phyloP scores from a whole-genome alignment of 2,888 invertebrate genomes.

The Ophion ventricosus region DNA sequence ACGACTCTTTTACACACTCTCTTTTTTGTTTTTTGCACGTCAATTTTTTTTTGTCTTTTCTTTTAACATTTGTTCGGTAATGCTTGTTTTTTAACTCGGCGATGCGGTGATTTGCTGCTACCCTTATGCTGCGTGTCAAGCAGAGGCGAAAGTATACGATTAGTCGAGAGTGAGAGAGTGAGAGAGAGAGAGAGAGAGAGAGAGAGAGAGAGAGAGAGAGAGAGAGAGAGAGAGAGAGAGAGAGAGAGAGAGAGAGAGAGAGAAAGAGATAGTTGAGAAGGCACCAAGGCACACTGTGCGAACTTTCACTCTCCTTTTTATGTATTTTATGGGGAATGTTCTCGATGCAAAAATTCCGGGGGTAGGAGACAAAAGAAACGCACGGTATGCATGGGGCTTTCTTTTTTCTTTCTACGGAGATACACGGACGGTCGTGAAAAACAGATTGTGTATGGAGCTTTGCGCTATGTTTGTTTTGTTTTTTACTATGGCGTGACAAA shows the following conservation, averaged over 20 bases:
- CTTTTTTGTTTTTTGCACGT: conserved; percentile 31
- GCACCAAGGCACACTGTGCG: conserved; percentile 36
- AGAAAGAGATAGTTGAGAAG: conserved; percentile 9
- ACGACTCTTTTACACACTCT: conserved; percentile 52
- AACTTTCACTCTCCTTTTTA: conserved; percentile 32
- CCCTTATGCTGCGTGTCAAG: conserved; percentile 83
- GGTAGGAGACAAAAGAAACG: conserved; percentile 28
- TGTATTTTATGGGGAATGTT: not conserved
- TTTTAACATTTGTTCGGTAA: conserved; percentile 36
- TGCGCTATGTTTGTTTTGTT: conserved; percentile 1
- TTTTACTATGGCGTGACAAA: too few relatives aligned
- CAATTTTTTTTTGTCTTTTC: conserved; percentile 9
- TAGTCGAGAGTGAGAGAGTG: conserved; percentile 75
- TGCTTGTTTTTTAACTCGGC: conserved; percentile 62
- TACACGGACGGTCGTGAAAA: conserved; percentile 11
- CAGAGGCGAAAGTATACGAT: conserved; percentile 82
- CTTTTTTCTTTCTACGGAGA: conserved; percentile 18
- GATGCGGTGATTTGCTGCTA: conserved; percentile 72
- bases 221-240: conserved; percentile 69
- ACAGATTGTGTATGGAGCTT: conserved; percentile 13
- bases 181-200: conserved; percentile 66
- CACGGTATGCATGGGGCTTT: conserved; percentile 39
- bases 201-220: conserved; percentile 72
- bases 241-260: conserved; percentile 66
- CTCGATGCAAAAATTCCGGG: not conserved